Percentiles rank a stretch among this genome's conserved stretches.
These are phyloP conservation scores for Patiria pectinifera DNA, from an alignment of 53 echinoderm and acorn worm genomes.

Conservation along the genomic window DNA sequence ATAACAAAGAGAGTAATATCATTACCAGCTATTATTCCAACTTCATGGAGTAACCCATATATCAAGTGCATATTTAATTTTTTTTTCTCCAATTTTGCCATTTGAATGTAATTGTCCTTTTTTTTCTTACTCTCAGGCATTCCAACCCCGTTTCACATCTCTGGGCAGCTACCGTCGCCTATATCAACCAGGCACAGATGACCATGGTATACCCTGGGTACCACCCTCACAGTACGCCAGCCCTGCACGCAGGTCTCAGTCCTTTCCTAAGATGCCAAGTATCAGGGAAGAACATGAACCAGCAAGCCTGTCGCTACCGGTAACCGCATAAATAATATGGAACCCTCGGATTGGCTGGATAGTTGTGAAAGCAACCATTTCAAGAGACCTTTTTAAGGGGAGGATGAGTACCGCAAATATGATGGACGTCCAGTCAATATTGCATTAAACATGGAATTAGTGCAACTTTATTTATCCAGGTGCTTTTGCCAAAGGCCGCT, in stretches of 20 bases:
- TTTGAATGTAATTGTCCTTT: not conserved
- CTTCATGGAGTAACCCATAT: no score
- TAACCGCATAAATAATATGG: slow-evolving; percentile 1
- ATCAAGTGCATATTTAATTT: no score
- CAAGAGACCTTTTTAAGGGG: no score
- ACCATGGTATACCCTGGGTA: slow-evolving; percentile 65
- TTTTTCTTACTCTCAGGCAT: slow-evolving; percentile 20
- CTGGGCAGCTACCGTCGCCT: slow-evolving; percentile 61
- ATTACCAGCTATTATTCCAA: no score
- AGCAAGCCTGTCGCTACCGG: slow-evolving; percentile 33
- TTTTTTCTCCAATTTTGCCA: not conserved
- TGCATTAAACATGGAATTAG: no score
- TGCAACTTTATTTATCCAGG: no score
- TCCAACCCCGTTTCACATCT: slow-evolving; percentile 36
- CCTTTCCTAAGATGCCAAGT: slow-evolving; percentile 82
- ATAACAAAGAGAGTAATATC: no score
- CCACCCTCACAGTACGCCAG: slow-evolving; percentile 59
- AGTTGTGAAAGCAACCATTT: not conserved
- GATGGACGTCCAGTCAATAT: no score
- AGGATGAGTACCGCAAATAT: no score
- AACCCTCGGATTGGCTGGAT: not conserved
- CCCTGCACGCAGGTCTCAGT: slow-evolving; percentile 75
- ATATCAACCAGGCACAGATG: slow-evolving; percentile 63
- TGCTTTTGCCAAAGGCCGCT: no score
- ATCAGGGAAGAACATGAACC: slow-evolving; percentile 75